Evolutionary conservation across 2,888 invertebrate genomes (phyloP), one percentile per base, ranked within the genome.

Genomic region (Cryptocheilus praepositus): DNA sequence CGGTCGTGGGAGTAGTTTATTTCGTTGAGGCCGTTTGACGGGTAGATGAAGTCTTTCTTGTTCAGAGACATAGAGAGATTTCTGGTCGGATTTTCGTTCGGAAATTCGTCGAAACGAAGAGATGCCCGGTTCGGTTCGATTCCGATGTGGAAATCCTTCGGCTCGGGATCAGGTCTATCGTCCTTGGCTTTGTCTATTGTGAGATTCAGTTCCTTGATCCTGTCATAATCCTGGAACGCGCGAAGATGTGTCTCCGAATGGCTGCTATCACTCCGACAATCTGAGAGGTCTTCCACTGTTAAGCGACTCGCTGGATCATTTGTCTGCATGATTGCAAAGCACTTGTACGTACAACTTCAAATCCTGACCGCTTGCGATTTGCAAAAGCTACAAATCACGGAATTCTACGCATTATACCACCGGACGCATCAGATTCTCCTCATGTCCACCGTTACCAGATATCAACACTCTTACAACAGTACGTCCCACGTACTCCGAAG

Each of bases 221-320:
- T 77, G 8, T 84, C 84, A 70, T 84, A 86, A 28, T 83, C 84
- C 53, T 83, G 83, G 52, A 82, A 87, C 4, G 77, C 77, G 49
- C 83, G 76, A 4, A 84, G 60, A 2, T 86, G 83, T 3, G 75
- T 75, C 18, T 85, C 86, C 54, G 83, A 86, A 46, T 85, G 81
- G 19, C 76, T 79, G 58, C 81, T 81, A 8, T 83, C 80, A 71
- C 83, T 83, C 28, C 81, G 73, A 44, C 81, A 75, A 16, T 84
- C 84, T 22, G 83, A 83, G 49, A 83, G 67, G 5, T 82, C 81
- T 25, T 83, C 84, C 21, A 74, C 75, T 36, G 74, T 63, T 44
- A 73, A 55, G 8, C 82, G 74, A 49, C 69, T 75, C 73, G 81
- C 71, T 59, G 82, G 79, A 59, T 84, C 83, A 64, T 63, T 77